Percentiles rank a stretch among this genome's conserved stretches.
These are phyloP conservation scores for Seira sanloemensis DNA, from an alignment of 2,888 invertebrate genomes.

Conservation along the genomic window DNA sequence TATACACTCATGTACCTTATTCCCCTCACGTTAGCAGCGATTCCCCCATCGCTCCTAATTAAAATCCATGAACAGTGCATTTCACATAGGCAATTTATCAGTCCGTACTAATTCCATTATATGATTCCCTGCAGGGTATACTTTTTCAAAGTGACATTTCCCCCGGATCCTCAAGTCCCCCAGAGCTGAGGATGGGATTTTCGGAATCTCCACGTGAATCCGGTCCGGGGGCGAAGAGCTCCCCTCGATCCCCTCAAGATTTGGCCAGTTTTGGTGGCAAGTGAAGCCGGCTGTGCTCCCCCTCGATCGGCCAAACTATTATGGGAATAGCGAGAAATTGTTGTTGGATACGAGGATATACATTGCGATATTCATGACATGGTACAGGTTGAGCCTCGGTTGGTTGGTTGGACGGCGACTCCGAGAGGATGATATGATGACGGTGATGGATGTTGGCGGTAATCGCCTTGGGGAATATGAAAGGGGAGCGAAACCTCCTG, in stretches of 20 bases:
- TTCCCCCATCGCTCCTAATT: constrained; percentile 18
- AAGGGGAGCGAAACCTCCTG: constrained; percentile 54
- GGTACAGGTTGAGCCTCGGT: background rate
- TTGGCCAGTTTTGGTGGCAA: background rate
- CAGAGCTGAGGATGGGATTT: background rate
- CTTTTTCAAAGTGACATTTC: constrained; percentile 32
- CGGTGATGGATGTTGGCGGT: constrained; percentile 58
- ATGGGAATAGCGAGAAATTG: constrained; percentile 32
- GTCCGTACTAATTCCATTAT: constrained; percentile 48
- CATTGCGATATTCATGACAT: background rate
- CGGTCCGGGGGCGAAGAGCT: background rate
- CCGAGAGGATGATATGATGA: constrained; percentile 28
- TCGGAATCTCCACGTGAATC: constrained; percentile 29
- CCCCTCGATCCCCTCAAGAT: constrained; percentile 2
- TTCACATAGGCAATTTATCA: constrained; percentile 57
- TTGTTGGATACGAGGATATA: constrained; percentile 9
- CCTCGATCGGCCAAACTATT: background rate
- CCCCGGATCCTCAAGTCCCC: constrained; percentile 29
- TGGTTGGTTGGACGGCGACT: constrained; percentile 19
- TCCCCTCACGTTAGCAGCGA: constrained; percentile 5
- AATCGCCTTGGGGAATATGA: constrained; percentile 62
- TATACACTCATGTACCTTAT: constrained; percentile 31
- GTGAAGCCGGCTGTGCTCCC: background rate
- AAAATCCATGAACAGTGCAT: constrained; percentile 57
- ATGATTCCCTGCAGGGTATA: constrained; percentile 54